Base-by-base conservation (phyloP, 2,797 vertebrate species). In the Eulemur mongoz region DNA sequence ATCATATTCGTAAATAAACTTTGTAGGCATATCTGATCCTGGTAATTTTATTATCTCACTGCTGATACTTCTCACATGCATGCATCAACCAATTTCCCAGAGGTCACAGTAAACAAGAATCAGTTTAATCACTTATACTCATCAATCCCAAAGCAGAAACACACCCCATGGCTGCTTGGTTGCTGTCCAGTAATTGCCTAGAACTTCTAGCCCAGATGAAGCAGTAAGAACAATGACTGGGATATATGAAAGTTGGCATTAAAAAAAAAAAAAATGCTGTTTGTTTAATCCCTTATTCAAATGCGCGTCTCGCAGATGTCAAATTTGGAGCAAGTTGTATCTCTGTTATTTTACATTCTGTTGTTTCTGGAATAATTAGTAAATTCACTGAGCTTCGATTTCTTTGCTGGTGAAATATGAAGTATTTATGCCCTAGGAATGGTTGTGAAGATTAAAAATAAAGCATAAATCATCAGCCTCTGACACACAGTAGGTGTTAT, bases 21-120 rank as follows among this genome's bases (percentile, higher is more conserved):
- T 96, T 76, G 15, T n/a, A 90, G 25, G 23, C 40, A 88, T 48
- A 45, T n/a, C 35, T 69, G 48, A n/a, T 72, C 84, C n/a, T 82
- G 67, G 30, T 83, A 40, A 91, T 95, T 90, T 95, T 95, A 54
- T 95, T 86, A 89, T 81, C 90, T 87, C 43, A 76, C 10, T 81
- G n/a, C 52, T 94, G 79, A 43, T 79, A 94, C 84, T 80, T 75
- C 63, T 96, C 72, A 91, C 22, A 85, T 38, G 80, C 25, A 61
- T 40, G 67, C 50, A 15, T 35, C 48, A 52, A 54, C 17, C 27
- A 70, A 23, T 84, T 96, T 90, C 92, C 78, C 43, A 70, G 76
- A 92, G 67, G 76, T 32, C 69, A 82, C 12, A 72, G 27, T 45
- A 79, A 95, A 65, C 0, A 43, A 67, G 6, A 91, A 38, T 69